phyloP scores from a whole-genome alignment of 2,888 invertebrate species.

The Argyresthia albistria region DNA sequence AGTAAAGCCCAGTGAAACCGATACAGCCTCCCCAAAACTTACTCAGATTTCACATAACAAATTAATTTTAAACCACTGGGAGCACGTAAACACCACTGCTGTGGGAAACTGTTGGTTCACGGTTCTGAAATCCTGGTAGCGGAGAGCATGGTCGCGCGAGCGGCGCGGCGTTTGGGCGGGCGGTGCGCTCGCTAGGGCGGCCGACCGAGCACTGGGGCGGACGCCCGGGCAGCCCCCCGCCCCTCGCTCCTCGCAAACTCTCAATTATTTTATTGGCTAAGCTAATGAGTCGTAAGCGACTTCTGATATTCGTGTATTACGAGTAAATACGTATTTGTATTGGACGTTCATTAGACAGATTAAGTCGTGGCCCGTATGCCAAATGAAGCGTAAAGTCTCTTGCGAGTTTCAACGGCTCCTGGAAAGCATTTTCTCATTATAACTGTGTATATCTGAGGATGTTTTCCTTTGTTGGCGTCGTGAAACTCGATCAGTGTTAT shows the following conservation, averaged over 20 bases:
- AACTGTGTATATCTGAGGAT: no score
- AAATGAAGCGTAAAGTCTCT: no score
- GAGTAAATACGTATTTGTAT: neutral
- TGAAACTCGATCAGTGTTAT: no score
- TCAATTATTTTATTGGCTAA: constrained; percentile 70
- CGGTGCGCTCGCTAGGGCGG: constrained; percentile 46
- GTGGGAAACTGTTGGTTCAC: neutral
- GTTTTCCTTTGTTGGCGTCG: no score
- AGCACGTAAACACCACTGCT: constrained; percentile 1
- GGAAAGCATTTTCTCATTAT: no score
- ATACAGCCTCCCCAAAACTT: neutral
- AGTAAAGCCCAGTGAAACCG: neutral
- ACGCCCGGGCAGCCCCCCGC: constrained; percentile 37
- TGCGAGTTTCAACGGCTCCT: no score
- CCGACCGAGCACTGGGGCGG: constrained; percentile 51
- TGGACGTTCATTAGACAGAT: no score
- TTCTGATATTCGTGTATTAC: neutral
- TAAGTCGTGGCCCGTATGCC: no score
- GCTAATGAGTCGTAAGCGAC: constrained; percentile 63
- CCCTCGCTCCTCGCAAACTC: constrained; percentile 39
- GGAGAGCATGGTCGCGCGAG: constrained; percentile 15
- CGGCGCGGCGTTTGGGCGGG: constrained; percentile 14
- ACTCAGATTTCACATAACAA: neutral
- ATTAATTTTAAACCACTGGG: neutral
- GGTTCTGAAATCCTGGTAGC: constrained; percentile 27